Evolutionary conservation across 2,888 invertebrate species (phyloP).

Genomic region (Amiota minor): DNA sequence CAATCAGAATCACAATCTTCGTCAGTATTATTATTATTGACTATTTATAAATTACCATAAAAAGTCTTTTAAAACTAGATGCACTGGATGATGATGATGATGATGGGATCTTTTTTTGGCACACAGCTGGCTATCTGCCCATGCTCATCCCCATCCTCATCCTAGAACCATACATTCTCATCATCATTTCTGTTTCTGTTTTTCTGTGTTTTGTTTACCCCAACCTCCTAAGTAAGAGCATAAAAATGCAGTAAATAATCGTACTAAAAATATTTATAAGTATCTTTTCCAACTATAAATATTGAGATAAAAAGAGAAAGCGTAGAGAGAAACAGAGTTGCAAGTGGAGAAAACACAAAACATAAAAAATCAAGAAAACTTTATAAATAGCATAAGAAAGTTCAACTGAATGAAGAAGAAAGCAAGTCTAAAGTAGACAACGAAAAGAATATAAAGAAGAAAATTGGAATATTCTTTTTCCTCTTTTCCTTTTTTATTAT

Average conservation of each 20-base stretch:
- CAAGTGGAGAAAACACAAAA: background rate
- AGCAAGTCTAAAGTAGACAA: slow-evolving; percentile 9
- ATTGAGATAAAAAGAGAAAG: background rate
- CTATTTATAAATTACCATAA: slow-evolving; percentile 16
- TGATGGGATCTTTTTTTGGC: background rate
- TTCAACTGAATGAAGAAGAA: background rate
- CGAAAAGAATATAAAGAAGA: no score
- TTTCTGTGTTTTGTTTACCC: background rate
- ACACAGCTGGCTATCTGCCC: background rate
- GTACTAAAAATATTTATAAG: slow-evolving; percentile 18
- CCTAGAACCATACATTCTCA: no score
- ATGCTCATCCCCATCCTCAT: no score
- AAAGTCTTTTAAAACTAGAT: background rate
- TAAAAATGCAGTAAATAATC: slow-evolving; percentile 20
- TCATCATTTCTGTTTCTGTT: background rate
- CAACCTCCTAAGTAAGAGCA: background rate
- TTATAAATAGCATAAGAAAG: slow-evolving; percentile 13
- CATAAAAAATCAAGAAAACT: background rate
- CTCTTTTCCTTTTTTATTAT: no score
- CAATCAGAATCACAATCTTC: no score
- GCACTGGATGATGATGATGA: no score
- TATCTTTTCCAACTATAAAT: background rate
- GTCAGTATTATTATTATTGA: slow-evolving; percentile 16
- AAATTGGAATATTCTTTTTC: no score
- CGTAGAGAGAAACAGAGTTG: background rate